Conservation (phyloP, 2,797 vertebrate species). For the Odontamblyopus lacepedii region DNA sequence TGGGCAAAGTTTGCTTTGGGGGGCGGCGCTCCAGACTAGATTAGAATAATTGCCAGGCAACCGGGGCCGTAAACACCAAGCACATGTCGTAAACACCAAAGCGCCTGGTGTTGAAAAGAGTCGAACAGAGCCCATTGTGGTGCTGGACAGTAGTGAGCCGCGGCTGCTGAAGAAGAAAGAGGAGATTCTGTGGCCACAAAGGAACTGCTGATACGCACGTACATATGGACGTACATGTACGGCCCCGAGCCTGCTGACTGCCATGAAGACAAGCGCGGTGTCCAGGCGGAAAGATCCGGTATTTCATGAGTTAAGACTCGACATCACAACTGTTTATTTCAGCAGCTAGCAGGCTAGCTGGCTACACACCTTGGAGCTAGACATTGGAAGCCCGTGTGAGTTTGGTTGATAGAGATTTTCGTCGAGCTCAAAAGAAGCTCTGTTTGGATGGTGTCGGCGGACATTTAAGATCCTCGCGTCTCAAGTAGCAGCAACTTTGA, state of each 20-base stretch:
- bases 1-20: conserved; percentile 35
- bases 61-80: conserved; percentile 66
- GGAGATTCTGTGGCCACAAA: conserved; percentile 27
- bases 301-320: conserved; percentile 72
- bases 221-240: conserved; percentile 39
- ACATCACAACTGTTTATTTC: conserved; percentile 75
- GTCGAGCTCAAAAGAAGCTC: conserved; percentile 36
- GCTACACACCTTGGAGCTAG: conserved; percentile 64
- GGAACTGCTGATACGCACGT: conserved; percentile 33
- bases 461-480: conserved; percentile 15
- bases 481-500: conserved; percentile 62
- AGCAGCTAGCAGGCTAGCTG: conserved; percentile 78
- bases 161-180: conserved; percentile 33
- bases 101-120: conserved; percentile 73
- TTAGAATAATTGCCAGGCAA: conserved; percentile 70
- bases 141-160: conserved; percentile 65
- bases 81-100: conserved; percentile 69
- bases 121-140: conserved; percentile 75
- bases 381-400: conserved; percentile 59
- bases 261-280: conserved; percentile 51
- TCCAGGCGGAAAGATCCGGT: conserved; percentile 51
- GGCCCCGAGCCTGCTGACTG: conserved; percentile 15
- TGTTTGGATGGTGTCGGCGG: conserved; percentile 13
- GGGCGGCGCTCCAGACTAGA: conserved; percentile 47
- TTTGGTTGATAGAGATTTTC: conserved; percentile 52